These are phyloP conservation scores for Channallabes apus DNA, from an alignment of 2,797 vertebrate genomes.

Conservation along the genomic window DNA sequence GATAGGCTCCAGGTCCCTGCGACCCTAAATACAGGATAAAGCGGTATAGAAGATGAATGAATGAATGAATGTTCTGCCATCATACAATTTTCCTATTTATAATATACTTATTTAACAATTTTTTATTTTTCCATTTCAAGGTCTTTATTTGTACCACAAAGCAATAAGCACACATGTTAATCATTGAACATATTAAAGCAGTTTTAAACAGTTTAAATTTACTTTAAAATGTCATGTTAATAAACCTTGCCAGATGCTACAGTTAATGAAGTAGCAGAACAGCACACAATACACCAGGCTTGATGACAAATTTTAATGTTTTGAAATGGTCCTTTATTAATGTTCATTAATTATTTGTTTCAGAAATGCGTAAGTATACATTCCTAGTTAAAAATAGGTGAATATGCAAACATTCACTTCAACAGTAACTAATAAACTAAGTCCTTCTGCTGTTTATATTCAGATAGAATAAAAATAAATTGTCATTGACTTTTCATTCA, in stretches of 20 bases:
- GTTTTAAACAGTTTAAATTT: too few species aligned
- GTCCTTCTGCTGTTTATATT: neutral
- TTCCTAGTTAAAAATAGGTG: neutral
- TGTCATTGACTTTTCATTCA: neutral
- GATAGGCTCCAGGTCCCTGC: too few species aligned
- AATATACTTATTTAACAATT: neutral
- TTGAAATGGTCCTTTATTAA: constrained; percentile 8
- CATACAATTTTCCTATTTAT: neutral
- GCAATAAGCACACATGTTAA: neutral
- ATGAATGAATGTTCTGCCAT: neutral
- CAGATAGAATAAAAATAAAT: neutral
- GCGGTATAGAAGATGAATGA: too few species aligned
- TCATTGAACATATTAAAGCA: neutral
- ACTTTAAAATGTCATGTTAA: neutral
- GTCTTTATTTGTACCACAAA: neutral
- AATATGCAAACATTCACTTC: neutral
- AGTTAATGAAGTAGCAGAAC: neutral
- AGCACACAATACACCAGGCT: neutral
- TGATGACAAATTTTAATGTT: constrained; percentile 5
- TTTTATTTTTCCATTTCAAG: neutral
- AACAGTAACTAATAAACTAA: neutral
- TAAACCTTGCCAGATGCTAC: neutral
- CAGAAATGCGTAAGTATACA: neutral
- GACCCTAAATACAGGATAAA: too few species aligned
- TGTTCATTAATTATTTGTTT: neutral